A percentile compares a stretch with the other conserved stretches of the same genome.
These are phyloP conservation scores for Potamilus streckersoni DNA, from an alignment of 1,140 invertebrate species.

Conservation along the genomic window DNA sequence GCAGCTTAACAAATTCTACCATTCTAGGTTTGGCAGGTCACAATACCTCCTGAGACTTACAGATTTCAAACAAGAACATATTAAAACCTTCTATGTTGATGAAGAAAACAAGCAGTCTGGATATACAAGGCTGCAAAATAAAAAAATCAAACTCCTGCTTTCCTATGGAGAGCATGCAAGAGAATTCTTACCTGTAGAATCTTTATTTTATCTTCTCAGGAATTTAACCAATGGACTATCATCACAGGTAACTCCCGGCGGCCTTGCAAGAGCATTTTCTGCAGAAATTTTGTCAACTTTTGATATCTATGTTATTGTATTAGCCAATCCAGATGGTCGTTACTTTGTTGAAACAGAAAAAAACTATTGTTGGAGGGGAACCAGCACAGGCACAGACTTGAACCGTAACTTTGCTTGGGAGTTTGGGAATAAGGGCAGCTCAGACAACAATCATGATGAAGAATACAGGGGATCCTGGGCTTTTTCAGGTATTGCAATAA, in stretches of 20 bases:
- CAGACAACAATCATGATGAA: conserved; percentile 53
- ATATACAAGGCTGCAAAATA: no score
- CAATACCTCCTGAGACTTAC: conserved; percentile 55
- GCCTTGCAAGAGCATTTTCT: conserved; percentile 20
- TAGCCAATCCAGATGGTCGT: conserved; percentile 64
- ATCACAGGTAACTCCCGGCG: background rate
- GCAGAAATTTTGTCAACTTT: conserved; percentile 43
- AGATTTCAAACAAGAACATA: conserved; percentile 41
- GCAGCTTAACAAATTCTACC: conserved; percentile 21
- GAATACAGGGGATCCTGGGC: conserved; percentile 56
- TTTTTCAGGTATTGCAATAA: conserved; percentile 56
- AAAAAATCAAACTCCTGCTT: conserved; percentile 51
- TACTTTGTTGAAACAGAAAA: conserved; percentile 48
- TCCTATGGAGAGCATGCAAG: conserved; percentile 65
- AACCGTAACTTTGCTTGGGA: conserved; percentile 66
- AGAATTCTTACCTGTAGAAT: conserved; percentile 63
- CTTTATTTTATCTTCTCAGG: conserved; percentile 52
- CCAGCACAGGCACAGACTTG: conserved; percentile 58
- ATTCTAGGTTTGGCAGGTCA: conserved; percentile 41
- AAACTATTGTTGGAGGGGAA: conserved; percentile 65
- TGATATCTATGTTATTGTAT: conserved; percentile 57
- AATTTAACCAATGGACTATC: conserved; percentile 49
- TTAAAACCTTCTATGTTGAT: background rate
- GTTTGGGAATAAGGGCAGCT: conserved; percentile 60
- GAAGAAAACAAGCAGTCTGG: no score